These are phyloP conservation scores for Temnothorax curvispinosus DNA, from an alignment of 1,140 invertebrate species.

Conservation along the genomic window DNA sequence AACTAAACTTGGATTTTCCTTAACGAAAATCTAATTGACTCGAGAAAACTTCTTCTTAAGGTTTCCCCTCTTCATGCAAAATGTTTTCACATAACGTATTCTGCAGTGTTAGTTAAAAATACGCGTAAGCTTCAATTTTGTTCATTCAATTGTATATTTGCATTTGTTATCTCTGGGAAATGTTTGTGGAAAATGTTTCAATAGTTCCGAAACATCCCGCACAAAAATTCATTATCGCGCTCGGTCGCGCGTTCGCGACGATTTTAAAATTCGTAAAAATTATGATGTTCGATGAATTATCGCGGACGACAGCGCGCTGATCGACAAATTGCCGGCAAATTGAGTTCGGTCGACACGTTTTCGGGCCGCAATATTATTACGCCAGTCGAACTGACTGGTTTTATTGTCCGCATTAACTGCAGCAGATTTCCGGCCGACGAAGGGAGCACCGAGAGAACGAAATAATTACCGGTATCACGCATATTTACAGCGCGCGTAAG, in stretches of 20 bases:
- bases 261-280: slow-evolving; percentile 47
- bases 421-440: slow-evolving; percentile 45
- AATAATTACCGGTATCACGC: slow-evolving; percentile 58
- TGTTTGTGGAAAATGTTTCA: background rate
- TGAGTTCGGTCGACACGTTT: slow-evolving; percentile 43
- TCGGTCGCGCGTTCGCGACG: background rate
- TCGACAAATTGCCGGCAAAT: slow-evolving; percentile 53
- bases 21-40: background rate
- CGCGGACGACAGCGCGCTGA: slow-evolving; percentile 8
- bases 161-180: background rate
- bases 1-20: background rate
- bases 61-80: background rate
- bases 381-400: slow-evolving; percentile 29
- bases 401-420: slow-evolving; percentile 53
- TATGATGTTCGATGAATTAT: slow-evolving; percentile 30
- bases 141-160: background rate
- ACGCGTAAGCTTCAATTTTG: background rate
- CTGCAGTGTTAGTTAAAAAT: background rate
- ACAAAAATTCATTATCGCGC: slow-evolving; percentile 19
- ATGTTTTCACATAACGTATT: background rate
- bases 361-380: slow-evolving; percentile 47
- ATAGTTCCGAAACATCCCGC: background rate
- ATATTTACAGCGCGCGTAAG: slow-evolving; percentile 53
- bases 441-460: slow-evolving; percentile 27
- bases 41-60: background rate